Base-by-base conservation (phyloP, 2,888 invertebrate species). In the Drosophila maculinotata region DNA sequence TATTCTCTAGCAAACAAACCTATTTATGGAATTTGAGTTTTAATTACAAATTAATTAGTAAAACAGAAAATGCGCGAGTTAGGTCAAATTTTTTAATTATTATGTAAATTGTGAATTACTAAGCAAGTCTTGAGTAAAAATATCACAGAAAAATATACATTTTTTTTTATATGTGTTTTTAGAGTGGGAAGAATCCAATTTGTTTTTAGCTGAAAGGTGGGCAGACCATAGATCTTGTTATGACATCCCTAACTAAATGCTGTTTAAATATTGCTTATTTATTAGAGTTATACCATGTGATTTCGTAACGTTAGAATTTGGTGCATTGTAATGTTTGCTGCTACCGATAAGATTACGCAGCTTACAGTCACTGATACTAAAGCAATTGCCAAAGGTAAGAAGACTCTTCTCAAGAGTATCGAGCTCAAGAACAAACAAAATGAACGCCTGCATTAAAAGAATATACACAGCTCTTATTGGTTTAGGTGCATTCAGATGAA, bases 271-370 rank as follows among this genome's bases (percentile, higher is more conserved):
- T 47, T 28, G 28, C n/a, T n/a, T n/a, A n/a, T n/a, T n/a, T n/a
- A n/a, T n/a, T n/a, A n/a, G n/a, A n/a, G n/a, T n/a, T n/a, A n/a
- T 7, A 3, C 20, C 9, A 14, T 14, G 33, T 15, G 47, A 26
- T 75, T 65, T 63, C 26, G 62, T 41, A 62, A 71, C 51, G 10
- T 15, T 41, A 17, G 23, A 44, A 48, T 42, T 17, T 64, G n/a
- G 35, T 57, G 53, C 64, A 59, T 45, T 53, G 62, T 47, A 48
- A 53, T 30, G 31, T 66, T 66, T 57, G 44, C 15, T 6, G 58
- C 56, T 53, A 48, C 45, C 45, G 76, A 77, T 79, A 76, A 77
- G 76, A 76, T 66, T 72, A 76, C 69, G 65, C 73, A 59, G 69
- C 35, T 47, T 39, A 44, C 45, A 41, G 23, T 15, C 10, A 42